Evolutionary conservation across 2,113 vertebrate species (phyloP), one percentile per base, ranked within the genome.

Genomic region (Nansenia antarctica): DNA sequence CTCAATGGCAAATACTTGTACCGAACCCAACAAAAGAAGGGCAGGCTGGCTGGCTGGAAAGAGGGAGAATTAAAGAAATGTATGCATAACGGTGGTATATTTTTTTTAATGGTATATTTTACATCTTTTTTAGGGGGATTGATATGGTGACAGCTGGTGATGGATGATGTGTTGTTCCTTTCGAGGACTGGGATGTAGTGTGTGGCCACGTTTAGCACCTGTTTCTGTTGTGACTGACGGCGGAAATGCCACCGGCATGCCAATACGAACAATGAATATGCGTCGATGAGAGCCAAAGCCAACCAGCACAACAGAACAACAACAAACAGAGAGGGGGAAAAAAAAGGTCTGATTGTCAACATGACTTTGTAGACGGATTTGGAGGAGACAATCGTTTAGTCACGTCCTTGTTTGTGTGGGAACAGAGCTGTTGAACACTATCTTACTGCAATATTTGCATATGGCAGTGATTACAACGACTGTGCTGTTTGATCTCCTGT

Each of bases 91-190:
- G 45, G n/a, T 0, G 18, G n/a, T n/a, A 7, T 9, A 65, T 20
- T 15, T 39, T 62, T 52, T 15, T 24, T 34, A 11, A 31, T 15
- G 65, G 58, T 80, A 70, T 76, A 71, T 78, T 76, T 77, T 67
- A 65, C 73, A 79, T 69, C 69, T 64, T 58, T 27, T 39, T 29
- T 6, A 62, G 32, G 52, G 20, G 42, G 72, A 70, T 70, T 67
- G 52, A 62, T 35, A n/a, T 62, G 26, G 62, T 78, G 74, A 74
- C 67, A 47, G 31, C 6, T 18, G 58, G 62, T 73, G 69, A 63
- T 53, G 62, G 63, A 77, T 84, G 70, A 69, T 62, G 70, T 69
- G 60, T 57, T 74, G 42, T 77, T 65, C 55, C 32, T 59, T 70
- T 74, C 61, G 34, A 3, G 49, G 62, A 59, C 60, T 76, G 49